A percentile compares a stretch with the other conserved stretches of the same genome.
Evolutionary conservation across 2,888 invertebrate genomes (phyloP).

Genomic region (Drosophila meridionalis): DNA sequence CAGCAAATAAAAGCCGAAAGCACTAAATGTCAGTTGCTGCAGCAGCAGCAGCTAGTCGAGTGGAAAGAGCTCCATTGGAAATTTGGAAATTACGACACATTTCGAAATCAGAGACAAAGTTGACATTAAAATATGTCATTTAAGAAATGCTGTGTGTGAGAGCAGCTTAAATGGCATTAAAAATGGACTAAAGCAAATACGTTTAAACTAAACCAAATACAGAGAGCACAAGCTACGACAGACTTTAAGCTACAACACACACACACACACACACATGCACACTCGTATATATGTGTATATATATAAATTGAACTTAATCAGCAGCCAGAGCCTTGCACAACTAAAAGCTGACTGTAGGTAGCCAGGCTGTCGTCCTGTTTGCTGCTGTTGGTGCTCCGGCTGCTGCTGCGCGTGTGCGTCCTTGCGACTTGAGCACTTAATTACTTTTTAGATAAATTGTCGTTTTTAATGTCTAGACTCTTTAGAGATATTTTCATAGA

Average conservation of each 20-base stretch:
- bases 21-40: slow-evolving; percentile 28
- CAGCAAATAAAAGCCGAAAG: slow-evolving; percentile 23
- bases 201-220: slow-evolving; percentile 41
- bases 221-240: slow-evolving; percentile 24
- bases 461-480: slow-evolving; percentile 80
- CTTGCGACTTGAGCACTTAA: slow-evolving; percentile 74
- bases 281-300: background rate
- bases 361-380: slow-evolving; percentile 23
- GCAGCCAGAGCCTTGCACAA: slow-evolving; percentile 41
- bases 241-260: slow-evolving; percentile 32
- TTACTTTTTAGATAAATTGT: slow-evolving; percentile 82
- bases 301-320: slow-evolving; percentile 76
- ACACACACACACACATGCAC: background rate
- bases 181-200: slow-evolving; percentile 69
- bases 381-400: background rate
- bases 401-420: slow-evolving; percentile 23
- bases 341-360: slow-evolving; percentile 32
- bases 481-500: slow-evolving; percentile 68
- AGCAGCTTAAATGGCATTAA: slow-evolving; percentile 74
- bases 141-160: slow-evolving; percentile 52
- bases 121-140: slow-evolving; percentile 77
- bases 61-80: slow-evolving; percentile 39
- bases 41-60: background rate
- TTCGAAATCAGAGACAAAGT: slow-evolving; percentile 42
- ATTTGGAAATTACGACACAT: slow-evolving; percentile 78